Conservation (phyloP, 2,113 vertebrate species). For the Lepisosteus osseus region DNA sequence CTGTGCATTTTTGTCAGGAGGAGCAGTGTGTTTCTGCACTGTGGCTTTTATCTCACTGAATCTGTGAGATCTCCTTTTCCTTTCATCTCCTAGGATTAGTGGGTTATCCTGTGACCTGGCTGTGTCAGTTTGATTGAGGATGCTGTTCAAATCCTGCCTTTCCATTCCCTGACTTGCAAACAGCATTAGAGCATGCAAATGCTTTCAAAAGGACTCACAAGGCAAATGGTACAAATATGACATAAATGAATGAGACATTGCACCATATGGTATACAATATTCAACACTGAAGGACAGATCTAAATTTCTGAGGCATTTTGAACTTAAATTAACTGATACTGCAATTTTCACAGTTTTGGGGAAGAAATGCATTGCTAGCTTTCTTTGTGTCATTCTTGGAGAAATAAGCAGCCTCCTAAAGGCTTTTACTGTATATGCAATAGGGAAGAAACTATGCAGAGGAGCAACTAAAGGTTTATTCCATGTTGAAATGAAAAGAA, state of each 20-base stretch:
- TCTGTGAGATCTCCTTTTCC: slow-evolving; percentile 11
- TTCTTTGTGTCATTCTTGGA: no score
- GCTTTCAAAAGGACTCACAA: not conserved
- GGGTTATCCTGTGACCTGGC: slow-evolving; percentile 8
- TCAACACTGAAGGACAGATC: not conserved
- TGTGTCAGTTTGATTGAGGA: not conserved
- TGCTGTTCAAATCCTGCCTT: not conserved
- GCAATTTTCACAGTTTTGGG: not conserved
- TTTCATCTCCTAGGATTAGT: slow-evolving; percentile 12
- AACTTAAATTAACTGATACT: not conserved
- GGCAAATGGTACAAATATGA: slow-evolving; percentile 1
- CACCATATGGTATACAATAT: not conserved
- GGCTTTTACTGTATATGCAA: no score
- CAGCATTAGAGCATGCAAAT: not conserved
- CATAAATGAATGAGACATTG: not conserved
- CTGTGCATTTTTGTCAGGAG: not conserved
- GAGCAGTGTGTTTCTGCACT: not conserved
- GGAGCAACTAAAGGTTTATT: no score
- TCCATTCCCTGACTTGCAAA: slow-evolving; percentile 1
- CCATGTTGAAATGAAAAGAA: no score
- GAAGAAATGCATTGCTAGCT: not conserved
- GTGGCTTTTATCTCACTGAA: slow-evolving; percentile 2
- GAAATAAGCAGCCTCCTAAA: no score
- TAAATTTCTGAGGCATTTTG: not conserved
- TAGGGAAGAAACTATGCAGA: no score